These are phyloP conservation scores for Amiota communis DNA, from an alignment of 2,888 invertebrate species.

Conservation along the genomic window DNA sequence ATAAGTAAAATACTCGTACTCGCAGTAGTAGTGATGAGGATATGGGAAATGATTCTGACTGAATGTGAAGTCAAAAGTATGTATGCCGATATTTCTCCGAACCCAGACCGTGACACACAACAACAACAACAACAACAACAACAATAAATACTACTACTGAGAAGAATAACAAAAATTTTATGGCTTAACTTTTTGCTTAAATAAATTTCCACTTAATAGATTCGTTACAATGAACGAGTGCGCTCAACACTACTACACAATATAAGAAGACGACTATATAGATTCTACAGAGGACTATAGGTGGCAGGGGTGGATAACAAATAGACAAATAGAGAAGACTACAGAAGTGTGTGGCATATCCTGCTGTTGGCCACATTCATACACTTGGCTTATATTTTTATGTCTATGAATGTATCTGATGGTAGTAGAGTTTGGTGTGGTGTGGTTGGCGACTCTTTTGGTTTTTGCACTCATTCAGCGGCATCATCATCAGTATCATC, in stretches of 20 bases:
- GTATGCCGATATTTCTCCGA: too few relatives aligned
- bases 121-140: conserved; percentile 42
- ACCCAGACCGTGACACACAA: not conserved
- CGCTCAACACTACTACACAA: too few relatives aligned
- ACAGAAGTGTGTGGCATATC: not conserved
- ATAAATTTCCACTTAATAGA: conserved; percentile 68
- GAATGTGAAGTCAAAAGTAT: too few relatives aligned
- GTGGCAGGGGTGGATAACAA: not conserved
- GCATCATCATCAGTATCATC: too few relatives aligned
- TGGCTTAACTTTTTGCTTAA: conserved; percentile 59
- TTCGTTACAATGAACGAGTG: conserved; percentile 58
- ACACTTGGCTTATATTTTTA: conserved; percentile 6
- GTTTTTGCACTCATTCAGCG: not conserved
- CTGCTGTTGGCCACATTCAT: not conserved
- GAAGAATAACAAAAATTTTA: conserved; percentile 47
- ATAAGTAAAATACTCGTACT: too few relatives aligned
- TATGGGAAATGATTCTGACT: too few relatives aligned
- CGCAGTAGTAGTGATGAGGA: too few relatives aligned
- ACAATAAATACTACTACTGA: too few relatives aligned
- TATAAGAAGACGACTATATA: too few relatives aligned
- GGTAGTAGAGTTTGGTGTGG: not conserved
- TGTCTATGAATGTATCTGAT: not conserved
- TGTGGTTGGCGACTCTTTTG: not conserved
- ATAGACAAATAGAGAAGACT: not conserved
- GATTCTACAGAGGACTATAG: too few relatives aligned